Base-by-base conservation (phyloP, 2,888 invertebrate genomes). In the Drosophila engyochracea region DNA sequence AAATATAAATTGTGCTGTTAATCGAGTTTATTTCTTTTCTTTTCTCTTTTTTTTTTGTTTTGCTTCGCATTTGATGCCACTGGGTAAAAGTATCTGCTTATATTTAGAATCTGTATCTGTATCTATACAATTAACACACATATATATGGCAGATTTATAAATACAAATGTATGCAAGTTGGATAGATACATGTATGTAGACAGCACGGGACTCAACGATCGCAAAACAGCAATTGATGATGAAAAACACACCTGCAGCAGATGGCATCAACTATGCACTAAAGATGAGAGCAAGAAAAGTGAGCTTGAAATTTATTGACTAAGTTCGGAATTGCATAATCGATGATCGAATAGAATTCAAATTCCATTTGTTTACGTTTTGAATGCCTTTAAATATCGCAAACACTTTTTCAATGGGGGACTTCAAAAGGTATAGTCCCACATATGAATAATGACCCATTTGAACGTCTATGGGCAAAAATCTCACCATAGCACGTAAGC, bases 11-110 rank as follows among this genome's bases (percentile, higher is more conserved):
- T 57, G 49, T 70, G 55, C 39, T 28, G 19, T 35, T 30, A 51
- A 57, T 69, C 51, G 51, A 33, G 37, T 68, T 37, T 33, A 51
- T 54, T 28, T 28, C 16, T 22, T 60, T 65, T 52, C 55, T 67
- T 55, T 60, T 72, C 9, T 41, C 0, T 41, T 41, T n/a, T 31
- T 54, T 28, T 37, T 65, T 60, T 66, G 55, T 60, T 65, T 67
- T 73, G 67, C 52, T 74, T 73, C 51, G 59, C 37, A 66, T 73
- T 73, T 73, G 37, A 59, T 75, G 73, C 55, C 68, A 74, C 61
- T 67, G 73, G 76, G 73, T 67, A 76, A 71, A 69, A 73, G 68
- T 75, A 76, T 74, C 75, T 74, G 49, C 71, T 70, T 70, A 44
- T 74, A 75, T 74, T 75, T 74, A 74, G 73, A 74, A 30, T 55